A percentile compares a stretch with the other conserved stretches of the same genome.
Evolutionary conservation across 2,113 vertebrate genomes (phyloP).

Genomic region (Lasiurus borealis): DNA sequence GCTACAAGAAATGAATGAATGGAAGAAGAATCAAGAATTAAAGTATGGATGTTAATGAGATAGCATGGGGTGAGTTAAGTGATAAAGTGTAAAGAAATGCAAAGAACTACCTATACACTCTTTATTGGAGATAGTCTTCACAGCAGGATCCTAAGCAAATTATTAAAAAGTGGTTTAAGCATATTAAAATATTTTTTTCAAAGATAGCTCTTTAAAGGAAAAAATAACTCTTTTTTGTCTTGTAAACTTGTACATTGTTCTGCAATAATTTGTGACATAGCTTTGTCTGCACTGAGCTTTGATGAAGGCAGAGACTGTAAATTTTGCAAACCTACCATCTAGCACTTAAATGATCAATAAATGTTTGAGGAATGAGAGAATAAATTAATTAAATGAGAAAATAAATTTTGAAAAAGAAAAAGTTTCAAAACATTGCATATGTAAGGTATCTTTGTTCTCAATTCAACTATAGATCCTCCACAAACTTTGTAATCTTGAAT

Average conservation of each 20-base stretch:
- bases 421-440: background rate
- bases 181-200: conserved; percentile 12
- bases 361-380: background rate
- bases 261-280: background rate
- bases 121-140: background rate
- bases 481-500: background rate
- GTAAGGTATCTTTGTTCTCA: background rate
- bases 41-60: conserved; percentile 28
- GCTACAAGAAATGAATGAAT: background rate
- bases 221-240: background rate
- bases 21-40: background rate
- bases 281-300: background rate
- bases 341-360: conserved; percentile 12
- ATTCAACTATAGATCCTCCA: background rate
- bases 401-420: background rate
- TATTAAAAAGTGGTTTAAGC: background rate
- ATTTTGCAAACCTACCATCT: background rate
- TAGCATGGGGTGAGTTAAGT: background rate
- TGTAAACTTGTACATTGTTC: background rate
- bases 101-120: background rate
- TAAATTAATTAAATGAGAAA: background rate
- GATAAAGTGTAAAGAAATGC: background rate
- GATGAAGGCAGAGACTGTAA: background rate
- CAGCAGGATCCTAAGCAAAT: background rate
- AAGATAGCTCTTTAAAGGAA: conserved; percentile 2